Evolutionary conservation across 92 coral and sea anemone genomes (phyloP), one percentile per base, ranked within the genome.

Genomic region (Siderastrea radians): DNA sequence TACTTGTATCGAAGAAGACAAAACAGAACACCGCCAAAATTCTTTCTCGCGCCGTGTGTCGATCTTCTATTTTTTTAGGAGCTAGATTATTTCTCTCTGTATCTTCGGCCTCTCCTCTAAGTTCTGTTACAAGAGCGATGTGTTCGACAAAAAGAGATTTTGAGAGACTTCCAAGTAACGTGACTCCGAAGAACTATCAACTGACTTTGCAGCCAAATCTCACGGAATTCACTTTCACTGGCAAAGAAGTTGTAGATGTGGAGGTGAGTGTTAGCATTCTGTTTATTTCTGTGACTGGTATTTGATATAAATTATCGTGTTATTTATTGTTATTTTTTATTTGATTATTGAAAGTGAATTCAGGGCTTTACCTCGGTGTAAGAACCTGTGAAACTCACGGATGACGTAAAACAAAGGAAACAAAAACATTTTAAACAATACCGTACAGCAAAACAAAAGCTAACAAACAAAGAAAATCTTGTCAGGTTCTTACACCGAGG

Each of bases 171-270:
- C 95, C 99, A 15, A 78, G 84, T 11, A 83, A 74, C 88, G 98
- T 97, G 81, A 87, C 92, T 61, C 99, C 99, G 5, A 92, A 78
- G 65, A 95, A 95, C 82, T 97, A 97, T 84, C 81, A 87, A n/a
- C 92, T 97, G 52, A 86, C 90, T 15, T 89, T 97, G 68, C 88
- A 93, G 50, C 99, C 99, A 5, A 82, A 91, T 77, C 84, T 96
- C 67, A 87, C 92, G 47, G 95, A 98, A 82, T 96, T 98, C 78
- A 89, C 96, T 17, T 98, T 98, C 68, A 71, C 79, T 74, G 98
- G 99, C 14, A 86, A 94, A 84, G 95, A 98, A 90, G 86, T 86
- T 1, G 84, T 97, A 75, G 91, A 96, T 17, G 93, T 95, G 3
- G 98, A 97, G 95, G 99, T 95, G 83, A n/a, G 58, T 0, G 1